Evolutionary conservation across 2,888 invertebrate species (phyloP).

Genomic region (Dryococelus australis): DNA sequence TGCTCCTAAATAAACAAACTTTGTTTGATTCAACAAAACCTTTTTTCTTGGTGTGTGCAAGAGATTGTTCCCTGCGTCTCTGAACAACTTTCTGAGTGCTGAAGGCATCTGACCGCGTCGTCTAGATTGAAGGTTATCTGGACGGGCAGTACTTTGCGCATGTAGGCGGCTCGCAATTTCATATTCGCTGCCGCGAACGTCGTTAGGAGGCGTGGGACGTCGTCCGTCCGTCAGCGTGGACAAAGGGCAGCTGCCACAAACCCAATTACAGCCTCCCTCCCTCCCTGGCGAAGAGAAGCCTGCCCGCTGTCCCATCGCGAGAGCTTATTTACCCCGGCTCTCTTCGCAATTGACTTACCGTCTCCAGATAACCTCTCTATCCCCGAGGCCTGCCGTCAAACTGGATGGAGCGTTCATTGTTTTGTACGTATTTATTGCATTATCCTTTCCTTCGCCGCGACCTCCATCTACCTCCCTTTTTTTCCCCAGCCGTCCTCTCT

Average conservation of each 20-base stretch:
- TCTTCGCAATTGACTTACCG: background rate
- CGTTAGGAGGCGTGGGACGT: background rate
- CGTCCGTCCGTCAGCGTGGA: background rate
- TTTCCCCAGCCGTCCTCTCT: background rate
- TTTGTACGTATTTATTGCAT: constrained; percentile 1
- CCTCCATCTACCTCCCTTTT: background rate
- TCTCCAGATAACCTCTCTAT: background rate
- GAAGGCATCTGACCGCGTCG: background rate
- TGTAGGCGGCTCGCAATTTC: background rate
- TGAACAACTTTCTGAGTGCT: background rate
- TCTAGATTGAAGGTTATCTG: background rate
- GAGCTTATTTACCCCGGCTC: background rate
- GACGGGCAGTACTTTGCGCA: background rate
- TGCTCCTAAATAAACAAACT: too few species aligned
- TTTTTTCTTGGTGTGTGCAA: background rate
- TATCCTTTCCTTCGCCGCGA: background rate
- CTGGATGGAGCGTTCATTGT: background rate
- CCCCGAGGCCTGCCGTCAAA: background rate
- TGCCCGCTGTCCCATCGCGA: background rate
- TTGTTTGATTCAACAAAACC: too few species aligned
- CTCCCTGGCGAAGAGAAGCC: background rate
- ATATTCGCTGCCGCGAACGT: constrained; percentile 1
- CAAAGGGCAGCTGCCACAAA: background rate
- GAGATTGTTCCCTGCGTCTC: background rate
- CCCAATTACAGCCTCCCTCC: background rate